Evolutionary conservation across 2,797 vertebrate genomes (phyloP), one percentile per base, ranked within the genome.

Genomic region (Lutjanus campechanus): DNA sequence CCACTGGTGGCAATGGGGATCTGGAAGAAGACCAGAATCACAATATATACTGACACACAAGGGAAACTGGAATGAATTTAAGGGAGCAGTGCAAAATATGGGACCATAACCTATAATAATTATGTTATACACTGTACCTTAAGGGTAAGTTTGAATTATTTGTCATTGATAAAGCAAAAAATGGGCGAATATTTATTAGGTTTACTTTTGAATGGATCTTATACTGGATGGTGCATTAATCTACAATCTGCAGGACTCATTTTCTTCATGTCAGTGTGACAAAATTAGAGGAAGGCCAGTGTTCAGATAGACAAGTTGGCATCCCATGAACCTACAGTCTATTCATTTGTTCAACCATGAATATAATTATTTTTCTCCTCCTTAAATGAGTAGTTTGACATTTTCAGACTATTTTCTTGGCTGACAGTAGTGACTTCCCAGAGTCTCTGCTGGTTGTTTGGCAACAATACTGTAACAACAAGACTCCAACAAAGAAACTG

Each of bases 1-100:
- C 98, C 98, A 61, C 98, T 98, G 75, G 97, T 95, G 0, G 98
- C 97, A 6, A 99, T 99, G 60, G 95, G 96, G 71, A 96, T 96
- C 95, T 96, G 76, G 61, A 79, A 76, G 65, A 47, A 54, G 8
- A 72, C 22, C 55, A 12, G 1, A 53, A 22, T 11, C 41, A 73
- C 8, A 54, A 41, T 6, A 19, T 17, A 36, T 11, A 19, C 3
- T 17, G 5, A 75, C 1, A 46, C 17, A 7, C 3, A 5, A 70
- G 16, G 43, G 29, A 11, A 64, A 71, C 19, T 41, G 25, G 1
- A 11, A 69, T 19, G 22, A 1, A 46, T 5, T 2, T 20, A 11
- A 22, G 12, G 15, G 10, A 19, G 11, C 7, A 72, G 1, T 1
- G 36, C 11, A 64, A 16, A 4, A 55, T 7, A 62, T 1, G 12